phyloP scores from a whole-genome alignment of 2,888 invertebrate genomes.

The Ophion costatus region DNA sequence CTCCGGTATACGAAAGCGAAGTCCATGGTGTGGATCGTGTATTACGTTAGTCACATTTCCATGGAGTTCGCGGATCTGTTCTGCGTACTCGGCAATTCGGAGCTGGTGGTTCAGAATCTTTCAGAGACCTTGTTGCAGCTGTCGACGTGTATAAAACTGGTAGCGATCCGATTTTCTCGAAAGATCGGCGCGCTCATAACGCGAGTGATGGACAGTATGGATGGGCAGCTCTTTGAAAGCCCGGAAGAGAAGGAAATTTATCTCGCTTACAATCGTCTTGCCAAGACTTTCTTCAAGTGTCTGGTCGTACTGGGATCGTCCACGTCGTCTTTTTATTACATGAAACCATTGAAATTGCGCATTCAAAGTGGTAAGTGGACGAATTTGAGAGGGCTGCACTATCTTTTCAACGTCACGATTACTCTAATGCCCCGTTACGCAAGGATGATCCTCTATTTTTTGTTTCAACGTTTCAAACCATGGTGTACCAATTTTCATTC shows the following conservation, averaged over 20 bases:
- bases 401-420: not conserved
- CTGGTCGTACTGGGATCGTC: slow-evolving; percentile 38
- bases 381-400: not conserved
- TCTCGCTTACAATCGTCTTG: slow-evolving; percentile 57
- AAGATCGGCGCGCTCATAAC: slow-evolving; percentile 44
- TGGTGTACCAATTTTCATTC: not conserved
- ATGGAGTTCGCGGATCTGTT: slow-evolving; percentile 56
- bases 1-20: slow-evolving; percentile 13
- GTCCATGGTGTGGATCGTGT: slow-evolving; percentile 59
- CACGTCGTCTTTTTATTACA: slow-evolving; percentile 41
- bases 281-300: slow-evolving; percentile 46
- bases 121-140: slow-evolving; percentile 18
- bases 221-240: slow-evolving; percentile 33
- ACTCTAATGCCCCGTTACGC: not conserved
- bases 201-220: slow-evolving; percentile 16
- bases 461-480: not conserved
- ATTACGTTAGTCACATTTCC: slow-evolving; percentile 47
- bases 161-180: slow-evolving; percentile 53
- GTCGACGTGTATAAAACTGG: slow-evolving; percentile 47
- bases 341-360: slow-evolving; percentile 56
- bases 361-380: slow-evolving; percentile 60
- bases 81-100: slow-evolving; percentile 60
- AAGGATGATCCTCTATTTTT: not conserved
- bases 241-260: slow-evolving; percentile 59
- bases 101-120: slow-evolving; percentile 58